A percentile compares a stretch with the other conserved stretches of the same genome.
Evolutionary conservation across 92 coral and sea anemone species (phyloP).

Genomic region (Porites rus): DNA sequence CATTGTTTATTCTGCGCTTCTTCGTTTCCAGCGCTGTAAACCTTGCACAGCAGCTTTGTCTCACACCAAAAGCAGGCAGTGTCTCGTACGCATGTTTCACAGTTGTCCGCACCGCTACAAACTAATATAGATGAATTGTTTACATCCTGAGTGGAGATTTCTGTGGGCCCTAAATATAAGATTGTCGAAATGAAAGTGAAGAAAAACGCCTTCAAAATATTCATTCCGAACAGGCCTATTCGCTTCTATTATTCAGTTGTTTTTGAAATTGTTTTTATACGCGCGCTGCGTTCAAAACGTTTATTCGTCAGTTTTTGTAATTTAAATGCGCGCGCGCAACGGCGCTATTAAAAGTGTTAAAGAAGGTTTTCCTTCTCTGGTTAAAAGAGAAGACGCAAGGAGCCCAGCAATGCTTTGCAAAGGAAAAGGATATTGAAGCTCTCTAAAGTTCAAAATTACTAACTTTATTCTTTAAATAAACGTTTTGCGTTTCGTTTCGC

Average conservation of each 20-base stretch:
- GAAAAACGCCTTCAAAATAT: not conserved
- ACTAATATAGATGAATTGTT: not conserved
- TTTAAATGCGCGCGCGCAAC: conserved; percentile 51
- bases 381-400: no score
- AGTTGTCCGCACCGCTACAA: conserved; percentile 17
- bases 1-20: not conserved
- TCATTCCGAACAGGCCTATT: not conserved
- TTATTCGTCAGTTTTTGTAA: conserved; percentile 21
- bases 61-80: conserved; percentile 62
- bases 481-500: no score
- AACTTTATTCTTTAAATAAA: no score
- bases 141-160: not conserved
- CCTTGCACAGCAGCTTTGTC: conserved; percentile 21
- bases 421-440: no score
- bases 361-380: no score
- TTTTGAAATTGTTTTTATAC: conserved; percentile 2
- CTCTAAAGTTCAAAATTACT: no score
- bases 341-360: not conserved
- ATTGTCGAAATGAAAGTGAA: not conserved
- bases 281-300: conserved; percentile 11
- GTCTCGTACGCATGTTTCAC: conserved; percentile 50
- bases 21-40: conserved; percentile 9
- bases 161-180: not conserved
- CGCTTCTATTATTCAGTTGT: not conserved
- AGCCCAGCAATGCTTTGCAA: no score